Conservation (phyloP, 2,888 invertebrate genomes). For the Watsonalla binaria region DNA sequence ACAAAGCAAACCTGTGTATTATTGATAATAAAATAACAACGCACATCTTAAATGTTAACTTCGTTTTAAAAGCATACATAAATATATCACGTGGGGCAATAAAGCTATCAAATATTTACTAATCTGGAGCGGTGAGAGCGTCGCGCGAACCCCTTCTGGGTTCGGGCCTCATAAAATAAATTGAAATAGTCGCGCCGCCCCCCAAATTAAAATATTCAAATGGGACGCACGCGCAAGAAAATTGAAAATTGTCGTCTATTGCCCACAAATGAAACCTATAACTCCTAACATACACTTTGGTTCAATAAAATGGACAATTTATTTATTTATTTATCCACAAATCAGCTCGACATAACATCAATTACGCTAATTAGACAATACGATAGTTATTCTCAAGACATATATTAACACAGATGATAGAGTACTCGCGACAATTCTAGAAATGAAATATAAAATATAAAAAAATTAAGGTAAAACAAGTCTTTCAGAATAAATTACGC, state of each 20-base stretch:
- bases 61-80: slow-evolving; percentile 63
- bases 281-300: slow-evolving; percentile 64
- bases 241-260: slow-evolving; percentile 80
- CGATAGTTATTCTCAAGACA: too few relatives aligned
- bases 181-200: slow-evolving; percentile 79
- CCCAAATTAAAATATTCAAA: slow-evolving; percentile 80
- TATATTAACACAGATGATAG: too few relatives aligned
- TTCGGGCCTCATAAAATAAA: slow-evolving; percentile 76
- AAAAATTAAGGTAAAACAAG: too few relatives aligned
- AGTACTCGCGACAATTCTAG: too few relatives aligned
- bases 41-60: slow-evolving; percentile 28
- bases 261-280: slow-evolving; percentile 80
- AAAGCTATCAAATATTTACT: slow-evolving; percentile 79
- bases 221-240: slow-evolving; percentile 80
- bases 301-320: slow-evolving; percentile 30
- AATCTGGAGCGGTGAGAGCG: slow-evolving; percentile 73
- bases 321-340: too few relatives aligned
- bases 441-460: too few relatives aligned
- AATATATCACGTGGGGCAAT: slow-evolving; percentile 73
- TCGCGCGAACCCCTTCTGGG: slow-evolving; percentile 72
- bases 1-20: not conserved
- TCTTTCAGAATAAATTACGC: too few relatives aligned
- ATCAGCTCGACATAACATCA: too few relatives aligned
- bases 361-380: too few relatives aligned
- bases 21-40: not conserved